Conservation (phyloP, 2,888 invertebrate species). For the Mythimna lalbum region DNA sequence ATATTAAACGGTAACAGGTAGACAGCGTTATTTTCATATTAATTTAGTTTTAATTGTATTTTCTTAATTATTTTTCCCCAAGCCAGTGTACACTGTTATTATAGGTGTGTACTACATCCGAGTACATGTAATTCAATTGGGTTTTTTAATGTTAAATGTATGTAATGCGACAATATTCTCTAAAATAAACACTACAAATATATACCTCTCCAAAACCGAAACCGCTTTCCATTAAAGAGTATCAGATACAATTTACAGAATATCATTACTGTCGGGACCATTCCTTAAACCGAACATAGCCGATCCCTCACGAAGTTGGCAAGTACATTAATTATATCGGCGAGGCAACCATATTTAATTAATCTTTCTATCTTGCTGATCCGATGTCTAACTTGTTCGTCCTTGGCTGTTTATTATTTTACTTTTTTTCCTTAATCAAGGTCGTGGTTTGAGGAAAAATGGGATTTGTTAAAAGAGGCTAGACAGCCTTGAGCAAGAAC, state of each 20-base stretch:
- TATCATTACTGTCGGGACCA: conserved; percentile 16
- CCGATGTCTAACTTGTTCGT: conserved; percentile 54
- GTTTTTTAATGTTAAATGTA: too few relatives aligned
- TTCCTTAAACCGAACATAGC: conserved; percentile 30
- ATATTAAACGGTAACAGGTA: too few relatives aligned
- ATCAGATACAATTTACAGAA: conserved; percentile 23
- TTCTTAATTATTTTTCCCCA: too few relatives aligned
- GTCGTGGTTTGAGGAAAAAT: conserved; percentile 13
- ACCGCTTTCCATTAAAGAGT: conserved; percentile 4
- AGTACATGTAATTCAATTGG: too few relatives aligned
- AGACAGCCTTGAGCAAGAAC: background rate
- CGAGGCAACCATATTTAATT: conserved; percentile 69
- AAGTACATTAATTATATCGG: conserved; percentile 76
- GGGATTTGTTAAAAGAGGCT: background rate
- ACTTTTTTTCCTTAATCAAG: conserved; percentile 21
- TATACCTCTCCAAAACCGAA: background rate
- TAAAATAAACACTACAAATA: background rate
- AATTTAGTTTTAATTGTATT: too few relatives aligned
- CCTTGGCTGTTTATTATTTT: conserved; percentile 34
- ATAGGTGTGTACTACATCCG: too few relatives aligned
- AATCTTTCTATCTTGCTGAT: conserved; percentile 73
- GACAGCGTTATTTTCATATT: too few relatives aligned
- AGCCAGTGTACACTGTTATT: too few relatives aligned
- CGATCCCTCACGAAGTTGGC: conserved; percentile 53
- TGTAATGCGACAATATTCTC: too few relatives aligned